Percentiles rank a stretch among this genome's conserved stretches.
phyloP scores from a whole-genome alignment of 2,113 vertebrate genomes.

The Pituophis catenifer region DNA sequence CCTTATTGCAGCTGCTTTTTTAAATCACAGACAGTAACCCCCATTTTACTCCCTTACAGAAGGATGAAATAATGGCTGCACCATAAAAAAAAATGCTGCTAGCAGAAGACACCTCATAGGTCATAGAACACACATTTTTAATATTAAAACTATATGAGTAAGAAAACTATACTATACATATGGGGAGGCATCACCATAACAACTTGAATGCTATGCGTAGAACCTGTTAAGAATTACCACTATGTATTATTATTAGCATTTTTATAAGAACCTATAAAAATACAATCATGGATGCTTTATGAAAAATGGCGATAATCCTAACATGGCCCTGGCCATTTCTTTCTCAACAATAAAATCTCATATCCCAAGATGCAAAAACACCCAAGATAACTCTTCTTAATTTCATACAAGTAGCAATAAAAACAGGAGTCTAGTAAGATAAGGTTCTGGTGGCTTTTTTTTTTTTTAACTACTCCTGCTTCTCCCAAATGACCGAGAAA shows the following conservation, averaged over 20 bases:
- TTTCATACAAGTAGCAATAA: constrained; percentile 35
- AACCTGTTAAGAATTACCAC: not conserved
- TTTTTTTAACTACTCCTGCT: constrained; percentile 5
- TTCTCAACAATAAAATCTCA: not conserved
- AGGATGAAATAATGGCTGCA: not conserved
- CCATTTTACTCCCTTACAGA: not conserved
- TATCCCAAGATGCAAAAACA: not conserved
- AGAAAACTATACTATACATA: not conserved
- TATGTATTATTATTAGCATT: not conserved
- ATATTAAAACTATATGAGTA: not conserved
- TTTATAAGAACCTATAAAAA: not conserved
- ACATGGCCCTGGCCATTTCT: not conserved
- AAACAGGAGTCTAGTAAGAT: constrained; percentile 54
- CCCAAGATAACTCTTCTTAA: constrained; percentile 44
- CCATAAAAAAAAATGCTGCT: not conserved
- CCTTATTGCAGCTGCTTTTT: not conserved
- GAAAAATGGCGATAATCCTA: not conserved
- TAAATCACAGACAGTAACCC: not conserved
- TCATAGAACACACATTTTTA: not conserved
- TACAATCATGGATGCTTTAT: not conserved
- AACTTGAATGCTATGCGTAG: not conserved
- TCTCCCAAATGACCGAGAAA: constrained; percentile 46
- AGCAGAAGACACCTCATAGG: not conserved
- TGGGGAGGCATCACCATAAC: not conserved
- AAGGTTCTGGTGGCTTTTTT: constrained; percentile 37